These are phyloP conservation scores for Epizoanthus ramosus DNA, from an alignment of 92 coral and sea anemone genomes.

Conservation along the genomic window DNA sequence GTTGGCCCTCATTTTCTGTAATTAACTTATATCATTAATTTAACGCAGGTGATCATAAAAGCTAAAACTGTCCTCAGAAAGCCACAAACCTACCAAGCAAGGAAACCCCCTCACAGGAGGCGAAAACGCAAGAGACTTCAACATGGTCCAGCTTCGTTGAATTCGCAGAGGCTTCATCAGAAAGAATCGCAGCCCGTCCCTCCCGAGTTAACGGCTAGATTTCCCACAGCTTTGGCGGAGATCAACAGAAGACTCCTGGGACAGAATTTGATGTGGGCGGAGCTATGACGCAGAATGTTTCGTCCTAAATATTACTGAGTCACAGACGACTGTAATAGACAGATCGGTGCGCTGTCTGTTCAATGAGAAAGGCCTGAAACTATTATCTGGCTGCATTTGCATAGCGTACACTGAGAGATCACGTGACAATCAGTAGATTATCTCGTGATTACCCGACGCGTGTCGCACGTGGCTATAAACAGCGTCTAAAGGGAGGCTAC, in stretches of 20 bases:
- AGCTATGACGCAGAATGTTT: not conserved
- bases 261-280: conserved; percentile 55
- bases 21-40: not conserved
- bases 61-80: not conserved
- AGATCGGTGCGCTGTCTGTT: too few relatives aligned
- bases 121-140: conserved; percentile 43
- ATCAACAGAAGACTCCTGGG: conserved; percentile 61
- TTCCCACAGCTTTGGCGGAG: conserved; percentile 54
- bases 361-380: too few relatives aligned
- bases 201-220: conserved; percentile 44
- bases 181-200: conserved; percentile 23
- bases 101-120: conserved; percentile 30
- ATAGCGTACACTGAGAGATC: too few relatives aligned
- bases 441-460: too few relatives aligned
- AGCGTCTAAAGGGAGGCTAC: too few relatives aligned
- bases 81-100: not conserved
- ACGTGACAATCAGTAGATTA: too few relatives aligned
- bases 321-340: too few relatives aligned
- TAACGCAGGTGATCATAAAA: not conserved
- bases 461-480: too few relatives aligned
- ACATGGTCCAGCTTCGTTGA: conserved; percentile 23
- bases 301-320: too few relatives aligned
- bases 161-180: not conserved
- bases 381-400: too few relatives aligned
- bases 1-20: too few relatives aligned